A percentile compares a stretch with the other conserved stretches of the same genome.
These are phyloP conservation scores for Microplitis manilae DNA, from an alignment of 2,888 invertebrate species.

Conservation along the genomic window DNA sequence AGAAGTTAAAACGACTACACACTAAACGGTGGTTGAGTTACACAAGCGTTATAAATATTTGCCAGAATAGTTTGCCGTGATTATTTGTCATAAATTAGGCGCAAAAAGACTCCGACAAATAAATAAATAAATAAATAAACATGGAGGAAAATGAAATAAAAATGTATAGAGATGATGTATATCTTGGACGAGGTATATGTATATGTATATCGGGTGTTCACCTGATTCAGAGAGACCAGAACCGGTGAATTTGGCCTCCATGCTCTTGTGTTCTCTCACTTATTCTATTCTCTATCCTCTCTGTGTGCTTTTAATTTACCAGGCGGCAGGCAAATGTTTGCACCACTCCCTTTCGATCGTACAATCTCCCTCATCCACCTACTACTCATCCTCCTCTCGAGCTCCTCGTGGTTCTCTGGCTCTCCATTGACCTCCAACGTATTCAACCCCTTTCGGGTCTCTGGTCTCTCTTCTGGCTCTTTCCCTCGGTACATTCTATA, in stretches of 20 bases:
- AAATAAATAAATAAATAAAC: conserved; percentile 5
- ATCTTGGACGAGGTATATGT: too few species aligned
- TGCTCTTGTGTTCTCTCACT: conserved; percentile 47
- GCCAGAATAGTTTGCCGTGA: conserved; percentile 12
- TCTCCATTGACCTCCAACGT: conserved; percentile 42
- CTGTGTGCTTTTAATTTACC: conserved; percentile 72
- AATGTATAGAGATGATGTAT: too few species aligned
- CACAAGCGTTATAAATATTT: conserved; percentile 25
- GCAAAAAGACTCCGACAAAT: conserved; percentile 1
- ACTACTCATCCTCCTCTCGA: conserved; percentile 44
- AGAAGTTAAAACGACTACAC: not conserved
- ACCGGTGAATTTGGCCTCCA: conserved; percentile 18
- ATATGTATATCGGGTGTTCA: not conserved
- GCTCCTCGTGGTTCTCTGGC: conserved; percentile 53
- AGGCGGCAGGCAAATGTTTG: conserved; percentile 72
- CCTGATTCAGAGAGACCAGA: conserved; percentile 13
- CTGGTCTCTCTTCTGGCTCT: conserved; percentile 41
- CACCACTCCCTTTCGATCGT: conserved; percentile 70
- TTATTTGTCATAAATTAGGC: conserved; percentile 22
- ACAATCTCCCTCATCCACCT: conserved; percentile 60
- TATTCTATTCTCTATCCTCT: conserved; percentile 61
- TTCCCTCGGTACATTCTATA: conserved; percentile 35
- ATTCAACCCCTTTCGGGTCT: conserved; percentile 42
- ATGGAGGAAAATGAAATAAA: not conserved
- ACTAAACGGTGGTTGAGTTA: conserved; percentile 6